Percentiles rank a stretch among this genome's conserved stretches.
Conservation (phyloP, 2,113 vertebrate genomes). For the Planiliza haematocheilus region DNA sequence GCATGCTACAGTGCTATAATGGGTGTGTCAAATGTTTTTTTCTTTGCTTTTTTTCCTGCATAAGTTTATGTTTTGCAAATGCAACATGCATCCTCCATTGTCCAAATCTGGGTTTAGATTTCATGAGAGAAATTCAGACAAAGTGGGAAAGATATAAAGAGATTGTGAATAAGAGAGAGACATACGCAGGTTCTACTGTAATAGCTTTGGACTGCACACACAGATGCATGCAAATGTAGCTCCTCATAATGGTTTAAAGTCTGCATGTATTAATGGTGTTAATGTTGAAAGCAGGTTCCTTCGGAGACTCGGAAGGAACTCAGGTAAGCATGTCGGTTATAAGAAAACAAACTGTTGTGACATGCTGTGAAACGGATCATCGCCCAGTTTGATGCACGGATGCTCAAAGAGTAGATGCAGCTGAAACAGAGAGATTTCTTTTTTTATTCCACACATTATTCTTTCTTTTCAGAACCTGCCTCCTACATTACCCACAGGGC, state of each 20-base stretch:
- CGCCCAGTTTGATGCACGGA: background rate
- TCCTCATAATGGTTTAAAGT: conserved; percentile 19
- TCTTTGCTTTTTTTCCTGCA: background rate
- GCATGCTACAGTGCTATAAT: background rate
- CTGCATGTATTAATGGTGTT: conserved; percentile 26
- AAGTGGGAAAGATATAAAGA: background rate
- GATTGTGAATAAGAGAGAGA: background rate
- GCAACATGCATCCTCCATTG: conserved; percentile 1
- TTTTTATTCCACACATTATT: background rate
- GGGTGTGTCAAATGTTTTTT: background rate
- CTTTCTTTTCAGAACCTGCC: background rate
- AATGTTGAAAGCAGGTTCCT: conserved; percentile 24
- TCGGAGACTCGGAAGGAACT: background rate
- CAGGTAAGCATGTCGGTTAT: background rate
- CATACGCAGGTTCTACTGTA: too few species aligned
- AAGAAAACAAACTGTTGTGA: background rate
- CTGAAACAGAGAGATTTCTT: background rate
- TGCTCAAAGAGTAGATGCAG: background rate
- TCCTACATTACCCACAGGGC: background rate
- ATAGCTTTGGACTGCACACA: too few species aligned
- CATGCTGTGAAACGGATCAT: too few species aligned
- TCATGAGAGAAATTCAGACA: too few species aligned
- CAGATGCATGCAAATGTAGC: conserved; percentile 45
- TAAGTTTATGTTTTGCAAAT: background rate
- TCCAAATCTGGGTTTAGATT: background rate